A percentile compares a stretch with the other conserved stretches of the same genome.
phyloP scores from a whole-genome alignment of 2,113 vertebrate genomes.

The Illadopsis cleaveri region DNA sequence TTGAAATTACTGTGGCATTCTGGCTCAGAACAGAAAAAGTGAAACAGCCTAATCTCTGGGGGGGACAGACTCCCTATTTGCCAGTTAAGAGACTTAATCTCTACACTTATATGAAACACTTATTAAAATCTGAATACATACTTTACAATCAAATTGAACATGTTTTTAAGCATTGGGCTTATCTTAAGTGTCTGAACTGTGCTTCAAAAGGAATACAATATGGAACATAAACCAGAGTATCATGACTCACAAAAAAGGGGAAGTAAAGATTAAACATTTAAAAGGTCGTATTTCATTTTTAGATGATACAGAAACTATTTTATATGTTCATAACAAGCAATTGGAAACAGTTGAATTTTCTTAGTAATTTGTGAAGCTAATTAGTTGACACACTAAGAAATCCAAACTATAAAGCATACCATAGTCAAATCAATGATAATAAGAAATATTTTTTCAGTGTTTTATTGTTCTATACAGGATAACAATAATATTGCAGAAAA shows the following conservation, averaged over 20 bases:
- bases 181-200: background rate
- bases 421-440: slow-evolving; percentile 37
- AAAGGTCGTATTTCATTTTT: slow-evolving; percentile 42
- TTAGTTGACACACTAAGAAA: slow-evolving; percentile 41
- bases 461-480: slow-evolving; percentile 24
- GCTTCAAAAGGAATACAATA: background rate
- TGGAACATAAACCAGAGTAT: slow-evolving; percentile 4
- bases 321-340: background rate
- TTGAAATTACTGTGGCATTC: background rate
- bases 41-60: background rate
- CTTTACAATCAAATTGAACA: background rate
- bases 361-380: slow-evolving; percentile 56
- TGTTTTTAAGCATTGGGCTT: background rate
- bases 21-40: background rate
- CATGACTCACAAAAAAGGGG: slow-evolving; percentile 14
- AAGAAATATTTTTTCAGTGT: slow-evolving; percentile 16
- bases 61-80: background rate
- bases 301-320: slow-evolving; percentile 8
- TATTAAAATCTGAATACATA: background rate
- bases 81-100: background rate
- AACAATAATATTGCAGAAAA: background rate
- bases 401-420: background rate
- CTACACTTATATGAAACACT: background rate
- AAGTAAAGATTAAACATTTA: slow-evolving; percentile 24
- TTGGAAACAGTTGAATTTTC: slow-evolving; percentile 28